These are phyloP conservation scores for Syrista parreyssii DNA, from an alignment of 2,888 invertebrate genomes.

Conservation along the genomic window DNA sequence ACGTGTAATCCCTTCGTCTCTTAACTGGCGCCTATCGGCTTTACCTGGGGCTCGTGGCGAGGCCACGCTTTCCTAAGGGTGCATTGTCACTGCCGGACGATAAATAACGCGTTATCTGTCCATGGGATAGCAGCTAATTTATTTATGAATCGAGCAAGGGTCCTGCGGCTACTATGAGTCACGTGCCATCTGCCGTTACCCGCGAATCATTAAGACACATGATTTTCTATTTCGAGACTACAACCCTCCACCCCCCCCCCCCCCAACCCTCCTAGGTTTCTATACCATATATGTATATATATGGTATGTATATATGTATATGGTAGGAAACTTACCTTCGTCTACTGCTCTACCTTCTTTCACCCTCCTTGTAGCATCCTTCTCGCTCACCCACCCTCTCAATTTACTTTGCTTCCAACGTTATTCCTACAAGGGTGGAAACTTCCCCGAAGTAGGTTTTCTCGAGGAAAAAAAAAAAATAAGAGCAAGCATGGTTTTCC, in stretches of 20 bases:
- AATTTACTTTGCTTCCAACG: no score
- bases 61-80: conserved; percentile 31
- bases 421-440: no score
- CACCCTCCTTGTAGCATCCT: background rate
- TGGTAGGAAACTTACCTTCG: background rate
- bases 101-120: conserved; percentile 56
- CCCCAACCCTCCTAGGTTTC: no score
- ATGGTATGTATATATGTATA: conserved; percentile 6
- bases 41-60: conserved; percentile 30
- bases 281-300: background rate
- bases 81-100: conserved; percentile 52
- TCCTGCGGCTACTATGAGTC: conserved; percentile 48
- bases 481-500: no score
- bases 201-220: conserved; percentile 20
- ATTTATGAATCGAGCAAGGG: conserved; percentile 54
- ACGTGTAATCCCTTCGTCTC: conserved; percentile 29
- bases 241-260: background rate
- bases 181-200: conserved; percentile 62
- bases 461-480: no score
- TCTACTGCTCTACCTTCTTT: no score
- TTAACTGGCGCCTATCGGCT: conserved; percentile 35
- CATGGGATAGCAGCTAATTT: conserved; percentile 61
- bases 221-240: conserved; percentile 17
- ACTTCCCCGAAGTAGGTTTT: no score
- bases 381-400: background rate